These are phyloP conservation scores for Trichomycterus rosablanca DNA, from an alignment of 2,113 vertebrate species.

Conservation along the genomic window DNA sequence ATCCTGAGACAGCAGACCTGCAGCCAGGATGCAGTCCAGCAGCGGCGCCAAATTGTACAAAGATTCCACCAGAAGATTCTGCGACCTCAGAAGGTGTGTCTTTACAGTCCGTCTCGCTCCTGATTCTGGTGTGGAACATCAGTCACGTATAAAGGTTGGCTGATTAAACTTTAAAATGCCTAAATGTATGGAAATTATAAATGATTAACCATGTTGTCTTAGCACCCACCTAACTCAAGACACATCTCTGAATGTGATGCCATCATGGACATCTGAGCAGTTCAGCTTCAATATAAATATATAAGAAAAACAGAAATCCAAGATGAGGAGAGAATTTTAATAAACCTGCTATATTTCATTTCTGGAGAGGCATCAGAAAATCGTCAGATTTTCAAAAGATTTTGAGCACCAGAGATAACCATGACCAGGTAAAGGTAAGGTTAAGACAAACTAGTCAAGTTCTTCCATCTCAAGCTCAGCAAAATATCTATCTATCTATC, in stretches of 20 bases:
- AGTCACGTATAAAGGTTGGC: background rate
- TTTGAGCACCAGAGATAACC: too few species aligned
- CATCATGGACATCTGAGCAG: slow-evolving; percentile 13
- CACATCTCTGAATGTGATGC: slow-evolving; percentile 4
- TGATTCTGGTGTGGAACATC: slow-evolving; percentile 1
- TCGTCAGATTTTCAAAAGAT: too few species aligned
- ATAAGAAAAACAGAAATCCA: background rate
- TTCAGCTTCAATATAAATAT: background rate
- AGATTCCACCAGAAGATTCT: slow-evolving; percentile 46
- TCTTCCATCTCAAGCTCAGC: too few species aligned
- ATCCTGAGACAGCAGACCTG: slow-evolving; percentile 47
- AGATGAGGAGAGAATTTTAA: too few species aligned
- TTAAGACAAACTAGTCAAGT: too few species aligned
- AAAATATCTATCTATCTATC: too few species aligned
- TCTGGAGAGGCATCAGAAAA: too few species aligned
- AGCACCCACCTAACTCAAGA: slow-evolving; percentile 19
- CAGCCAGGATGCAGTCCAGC: slow-evolving; percentile 49
- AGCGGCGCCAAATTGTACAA: slow-evolving; percentile 52
- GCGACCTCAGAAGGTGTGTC: slow-evolving; percentile 40
- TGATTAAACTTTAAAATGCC: too few species aligned
- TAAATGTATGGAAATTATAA: too few species aligned
- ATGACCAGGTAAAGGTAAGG: too few species aligned
- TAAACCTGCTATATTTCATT: too few species aligned
- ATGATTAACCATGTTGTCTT: too few species aligned
- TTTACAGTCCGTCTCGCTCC: slow-evolving; percentile 39